phyloP scores from a whole-genome alignment of 2,797 vertebrate genomes.

The Anabacerthia variegaticeps region DNA sequence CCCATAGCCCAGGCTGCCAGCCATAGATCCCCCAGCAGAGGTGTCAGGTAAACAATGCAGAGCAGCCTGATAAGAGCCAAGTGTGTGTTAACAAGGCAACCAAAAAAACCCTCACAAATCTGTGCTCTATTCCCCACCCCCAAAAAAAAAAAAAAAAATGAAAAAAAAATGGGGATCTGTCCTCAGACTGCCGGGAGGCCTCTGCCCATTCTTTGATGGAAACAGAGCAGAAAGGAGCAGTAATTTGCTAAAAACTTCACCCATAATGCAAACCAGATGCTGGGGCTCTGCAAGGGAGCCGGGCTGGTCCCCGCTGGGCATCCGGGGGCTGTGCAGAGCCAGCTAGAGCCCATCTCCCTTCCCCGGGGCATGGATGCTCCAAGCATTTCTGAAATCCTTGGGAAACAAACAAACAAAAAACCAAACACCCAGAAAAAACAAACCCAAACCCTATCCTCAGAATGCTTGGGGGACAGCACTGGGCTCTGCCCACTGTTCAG shows the following conservation, averaged over 20 bases:
- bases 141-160: neutral
- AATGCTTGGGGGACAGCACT: neutral
- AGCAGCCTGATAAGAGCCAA: neutral
- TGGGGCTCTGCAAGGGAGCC: neutral
- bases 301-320: neutral
- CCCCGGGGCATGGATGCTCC: fast-evolving
- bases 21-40: neutral
- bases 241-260: constrained; percentile 41
- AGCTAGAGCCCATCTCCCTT: neutral
- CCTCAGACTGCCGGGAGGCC: neutral
- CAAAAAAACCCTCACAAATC: neutral
- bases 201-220: constrained; percentile 35
- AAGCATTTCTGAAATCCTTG: neutral
- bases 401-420: neutral
- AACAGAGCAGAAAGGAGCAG: constrained; percentile 45
- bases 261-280: constrained; percentile 24
- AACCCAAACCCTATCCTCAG: neutral
- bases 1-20: neutral
- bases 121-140: neutral
- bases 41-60: neutral
- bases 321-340: fast-evolving
- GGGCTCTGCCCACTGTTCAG: neutral
- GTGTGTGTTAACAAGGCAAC: fast-evolving
- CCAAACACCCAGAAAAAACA: neutral
- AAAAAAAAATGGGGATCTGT: neutral